Conservation (phyloP, 2,797 vertebrate genomes). For the Paratrypauchen microcephalus region DNA sequence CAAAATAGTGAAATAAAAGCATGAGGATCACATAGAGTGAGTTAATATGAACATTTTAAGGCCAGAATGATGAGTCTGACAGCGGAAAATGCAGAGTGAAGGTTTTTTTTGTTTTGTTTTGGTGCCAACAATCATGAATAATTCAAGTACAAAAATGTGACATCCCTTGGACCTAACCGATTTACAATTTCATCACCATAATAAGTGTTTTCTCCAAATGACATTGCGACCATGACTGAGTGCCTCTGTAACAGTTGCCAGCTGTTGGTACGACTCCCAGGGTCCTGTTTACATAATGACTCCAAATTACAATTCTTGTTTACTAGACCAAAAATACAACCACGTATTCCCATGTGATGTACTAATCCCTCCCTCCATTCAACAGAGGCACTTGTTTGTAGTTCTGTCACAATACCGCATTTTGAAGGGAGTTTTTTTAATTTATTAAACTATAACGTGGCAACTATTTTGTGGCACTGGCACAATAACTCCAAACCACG, state of each 20-base stretch:
- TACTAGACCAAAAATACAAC: slow-evolving; percentile 9
- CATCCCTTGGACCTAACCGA: neutral
- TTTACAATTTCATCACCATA: neutral
- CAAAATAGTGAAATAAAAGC: too few relatives aligned
- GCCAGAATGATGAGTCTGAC: too few relatives aligned
- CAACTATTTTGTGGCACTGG: too few relatives aligned
- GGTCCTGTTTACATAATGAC: slow-evolving; percentile 40
- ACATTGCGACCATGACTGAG: neutral
- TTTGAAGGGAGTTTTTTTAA: too few relatives aligned
- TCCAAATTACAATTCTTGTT: slow-evolving; percentile 13
- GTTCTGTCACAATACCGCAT: too few relatives aligned
- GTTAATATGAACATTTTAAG: too few relatives aligned
- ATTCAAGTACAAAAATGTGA: neutral
- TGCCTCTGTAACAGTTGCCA: slow-evolving; percentile 13
- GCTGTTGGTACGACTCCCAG: slow-evolving; percentile 20
- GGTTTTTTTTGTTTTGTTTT: too few relatives aligned
- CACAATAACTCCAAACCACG: too few relatives aligned
- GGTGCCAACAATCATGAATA: too few relatives aligned
- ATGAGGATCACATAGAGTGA: too few relatives aligned
- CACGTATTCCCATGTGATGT: neutral
- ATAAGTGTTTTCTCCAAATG: slow-evolving; percentile 1
- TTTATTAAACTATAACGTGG: too few relatives aligned
- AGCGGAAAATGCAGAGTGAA: too few relatives aligned
- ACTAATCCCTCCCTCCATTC: neutral
- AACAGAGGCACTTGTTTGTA: neutral